Conservation (phyloP, 1,140 invertebrate genomes). For the Xylocopa sonorina region DNA sequence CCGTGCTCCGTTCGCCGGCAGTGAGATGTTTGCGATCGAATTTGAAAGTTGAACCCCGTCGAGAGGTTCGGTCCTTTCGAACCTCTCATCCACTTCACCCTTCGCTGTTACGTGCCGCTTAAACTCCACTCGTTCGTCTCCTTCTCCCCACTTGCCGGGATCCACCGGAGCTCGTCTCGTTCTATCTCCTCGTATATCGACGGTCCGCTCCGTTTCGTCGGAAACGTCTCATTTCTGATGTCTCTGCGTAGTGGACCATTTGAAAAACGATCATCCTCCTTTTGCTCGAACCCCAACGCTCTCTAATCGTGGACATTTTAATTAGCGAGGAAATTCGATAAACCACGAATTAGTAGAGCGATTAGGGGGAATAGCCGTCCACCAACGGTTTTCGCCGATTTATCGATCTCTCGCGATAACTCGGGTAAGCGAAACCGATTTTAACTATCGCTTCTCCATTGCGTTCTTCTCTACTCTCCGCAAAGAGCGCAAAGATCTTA, state of each 20-base stretch:
- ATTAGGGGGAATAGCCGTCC: too few relatives aligned
- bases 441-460: too few relatives aligned
- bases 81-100: slow-evolving; percentile 57
- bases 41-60: slow-evolving; percentile 62
- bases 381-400: too few relatives aligned
- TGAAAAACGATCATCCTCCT: too few relatives aligned
- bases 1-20: neutral
- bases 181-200: too few relatives aligned
- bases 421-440: too few relatives aligned
- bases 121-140: slow-evolving; percentile 54
- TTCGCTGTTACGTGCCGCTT: slow-evolving; percentile 56
- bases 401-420: too few relatives aligned
- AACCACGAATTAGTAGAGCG: neutral
- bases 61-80: slow-evolving; percentile 53
- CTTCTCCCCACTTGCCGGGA: neutral
- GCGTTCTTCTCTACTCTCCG: too few relatives aligned
- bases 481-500: too few relatives aligned
- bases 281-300: neutral
- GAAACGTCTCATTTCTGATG: too few relatives aligned
- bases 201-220: too few relatives aligned
- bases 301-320: slow-evolving; percentile 35
- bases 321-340: slow-evolving; percentile 32
- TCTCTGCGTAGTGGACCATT: too few relatives aligned
- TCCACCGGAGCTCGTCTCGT: neutral
- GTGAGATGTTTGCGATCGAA: slow-evolving; percentile 63